A percentile compares a stretch with the other conserved stretches of the same genome.
These are phyloP conservation scores for Pelmatolapia mariae DNA, from an alignment of 2,113 vertebrate species.

Conservation along the genomic window DNA sequence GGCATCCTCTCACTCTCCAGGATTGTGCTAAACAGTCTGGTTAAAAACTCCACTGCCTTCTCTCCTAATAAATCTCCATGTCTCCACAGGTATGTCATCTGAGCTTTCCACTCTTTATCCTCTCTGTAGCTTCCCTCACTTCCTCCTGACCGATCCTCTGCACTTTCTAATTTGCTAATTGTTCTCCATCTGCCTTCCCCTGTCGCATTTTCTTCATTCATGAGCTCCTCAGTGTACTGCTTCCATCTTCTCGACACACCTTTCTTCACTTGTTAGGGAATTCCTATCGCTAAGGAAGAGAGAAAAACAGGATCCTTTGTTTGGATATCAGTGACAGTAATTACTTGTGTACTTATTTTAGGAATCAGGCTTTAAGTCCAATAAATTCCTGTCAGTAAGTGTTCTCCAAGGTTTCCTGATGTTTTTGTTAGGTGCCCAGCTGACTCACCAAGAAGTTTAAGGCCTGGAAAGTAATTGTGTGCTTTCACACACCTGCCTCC, in stretches of 20 bases:
- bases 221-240: not conserved
- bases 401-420: not conserved
- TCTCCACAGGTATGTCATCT: not conserved
- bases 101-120: not conserved
- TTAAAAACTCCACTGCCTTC: not conserved
- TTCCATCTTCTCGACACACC: not conserved
- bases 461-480: not conserved
- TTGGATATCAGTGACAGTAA: not conserved
- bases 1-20: not conserved
- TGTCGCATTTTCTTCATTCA: not conserved
- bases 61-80: not conserved
- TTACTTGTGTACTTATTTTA: not conserved
- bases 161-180: not conserved
- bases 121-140: not conserved
- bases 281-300: not conserved
- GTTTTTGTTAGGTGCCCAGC: not conserved
- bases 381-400: not conserved
- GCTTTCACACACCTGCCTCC: not conserved
- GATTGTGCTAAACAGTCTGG: not conserved
- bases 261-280: not conserved
- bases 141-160: not conserved
- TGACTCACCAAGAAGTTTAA: not conserved
- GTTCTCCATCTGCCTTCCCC: not conserved
- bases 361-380: not conserved
- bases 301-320: not conserved